phyloP scores from a whole-genome alignment of 2,113 vertebrate species.

The Lasiurus cinereus region DNA sequence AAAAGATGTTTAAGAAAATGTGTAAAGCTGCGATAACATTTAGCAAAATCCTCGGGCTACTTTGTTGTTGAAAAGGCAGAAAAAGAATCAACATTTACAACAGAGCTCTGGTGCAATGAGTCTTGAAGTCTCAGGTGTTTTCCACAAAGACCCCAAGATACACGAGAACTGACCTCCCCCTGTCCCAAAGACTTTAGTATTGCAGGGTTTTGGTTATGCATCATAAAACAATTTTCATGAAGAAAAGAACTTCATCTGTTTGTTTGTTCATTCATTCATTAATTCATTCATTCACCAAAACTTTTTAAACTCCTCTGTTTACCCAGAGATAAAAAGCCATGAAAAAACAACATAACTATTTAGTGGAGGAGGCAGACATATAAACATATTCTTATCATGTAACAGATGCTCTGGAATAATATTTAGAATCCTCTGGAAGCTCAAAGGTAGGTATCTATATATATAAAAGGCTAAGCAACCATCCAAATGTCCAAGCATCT shows the following conservation, averaged over 20 bases:
- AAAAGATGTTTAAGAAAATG: slow-evolving; percentile 62
- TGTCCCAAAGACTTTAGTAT: neutral
- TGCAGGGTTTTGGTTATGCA: neutral
- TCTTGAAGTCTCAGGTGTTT: slow-evolving; percentile 47
- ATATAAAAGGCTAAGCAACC: no score
- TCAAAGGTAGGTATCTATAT: neutral
- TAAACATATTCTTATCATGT: slow-evolving; percentile 10
- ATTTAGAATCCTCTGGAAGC: slow-evolving; percentile 22
- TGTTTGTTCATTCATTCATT: neutral
- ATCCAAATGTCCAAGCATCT: no score
- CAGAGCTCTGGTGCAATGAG: neutral
- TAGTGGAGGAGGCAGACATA: neutral
- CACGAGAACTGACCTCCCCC: neutral
- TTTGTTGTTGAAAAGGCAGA: slow-evolving; percentile 31
- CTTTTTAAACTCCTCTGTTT: neutral
- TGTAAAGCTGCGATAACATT: slow-evolving; percentile 61
- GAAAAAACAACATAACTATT: neutral
- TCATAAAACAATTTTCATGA: slow-evolving; percentile 36
- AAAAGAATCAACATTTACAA: slow-evolving; percentile 27
- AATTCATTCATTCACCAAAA: slow-evolving; percentile 26
- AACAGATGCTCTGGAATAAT: neutral
- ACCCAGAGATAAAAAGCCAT: neutral
- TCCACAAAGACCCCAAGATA: neutral
- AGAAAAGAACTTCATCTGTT: slow-evolving; percentile 1
- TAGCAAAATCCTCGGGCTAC: slow-evolving; percentile 25